Conservation (phyloP, 2,888 invertebrate species). For the Lasioglossum calceatum region DNA sequence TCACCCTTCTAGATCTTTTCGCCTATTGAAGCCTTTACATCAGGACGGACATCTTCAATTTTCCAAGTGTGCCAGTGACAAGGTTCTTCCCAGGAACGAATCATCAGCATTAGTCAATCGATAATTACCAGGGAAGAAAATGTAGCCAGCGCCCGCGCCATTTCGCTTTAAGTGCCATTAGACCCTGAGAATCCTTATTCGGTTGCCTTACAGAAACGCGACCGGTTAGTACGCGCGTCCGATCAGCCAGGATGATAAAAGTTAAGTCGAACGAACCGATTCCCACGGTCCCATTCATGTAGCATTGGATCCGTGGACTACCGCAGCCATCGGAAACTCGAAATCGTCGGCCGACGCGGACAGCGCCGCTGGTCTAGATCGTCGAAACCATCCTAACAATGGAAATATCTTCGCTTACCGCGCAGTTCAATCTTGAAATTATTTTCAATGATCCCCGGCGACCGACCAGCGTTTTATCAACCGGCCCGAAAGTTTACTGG, state of each 20-base stretch:
- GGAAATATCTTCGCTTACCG: slow-evolving; percentile 25
- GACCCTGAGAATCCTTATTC: slow-evolving; percentile 29
- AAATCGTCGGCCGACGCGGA: slow-evolving; percentile 13
- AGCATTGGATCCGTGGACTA: background rate
- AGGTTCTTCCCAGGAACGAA: background rate
- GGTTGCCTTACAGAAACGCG: background rate
- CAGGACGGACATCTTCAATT: background rate
- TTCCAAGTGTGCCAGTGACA: background rate
- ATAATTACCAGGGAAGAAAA: slow-evolving; percentile 24
- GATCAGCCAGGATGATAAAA: slow-evolving; percentile 37
- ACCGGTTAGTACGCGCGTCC: slow-evolving; percentile 1
- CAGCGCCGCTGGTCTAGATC: slow-evolving; percentile 14
- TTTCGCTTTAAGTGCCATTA: slow-evolving; percentile 40
- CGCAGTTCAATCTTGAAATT: slow-evolving; percentile 27
- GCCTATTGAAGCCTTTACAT: background rate
- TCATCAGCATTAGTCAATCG: slow-evolving; percentile 22
- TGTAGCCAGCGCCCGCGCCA: background rate
- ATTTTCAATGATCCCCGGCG: slow-evolving; percentile 28
- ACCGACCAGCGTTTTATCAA: background rate
- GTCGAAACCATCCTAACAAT: slow-evolving; percentile 31
- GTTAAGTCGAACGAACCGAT: slow-evolving; percentile 25
- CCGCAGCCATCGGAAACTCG: slow-evolving; percentile 10
- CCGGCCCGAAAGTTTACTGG: background rate
- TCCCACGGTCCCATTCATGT: background rate
- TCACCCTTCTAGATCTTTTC: background rate